Evolutionary conservation across 2,113 vertebrate species (phyloP), one percentile per base, ranked within the genome.

Genomic region (Zosterops japonicus): DNA sequence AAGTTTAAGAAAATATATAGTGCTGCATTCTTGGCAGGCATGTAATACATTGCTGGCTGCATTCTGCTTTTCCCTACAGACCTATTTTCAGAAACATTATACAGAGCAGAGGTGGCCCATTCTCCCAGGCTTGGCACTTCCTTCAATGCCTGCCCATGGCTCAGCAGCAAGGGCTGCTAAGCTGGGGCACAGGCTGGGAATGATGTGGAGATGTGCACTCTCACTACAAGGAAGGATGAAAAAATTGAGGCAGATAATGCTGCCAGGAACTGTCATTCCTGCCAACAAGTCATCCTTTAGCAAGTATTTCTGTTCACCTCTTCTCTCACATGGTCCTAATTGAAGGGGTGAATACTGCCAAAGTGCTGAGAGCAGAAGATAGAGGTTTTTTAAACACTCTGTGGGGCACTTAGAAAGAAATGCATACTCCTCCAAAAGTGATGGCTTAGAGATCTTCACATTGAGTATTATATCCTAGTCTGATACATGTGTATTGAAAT

Each of bases 91-190:
- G 84, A 83, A 83, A 29, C 11, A 52, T 0, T 2, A 6, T 0
- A 2, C 33, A 46, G 25, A 41, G 33, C 59, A 69, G 28, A 76
- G 35, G 33, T 47, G 49, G 13, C 22, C 14, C 2, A 1, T 12
- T 69, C 12, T 64, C 33, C 31, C 21, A 9, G 59, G 18, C 44
- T 80, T 60, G 59, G 55, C 41, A 77, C 12, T 12, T 87, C 46
- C 55, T 3, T 3, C 0, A 0, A 4, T 1, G 1, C 23, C 35
- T 33, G 55, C 24, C 39, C 3, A 0, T 46, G 53, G 84, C 36
- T 85, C 42, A 57, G 60, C 46, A 41, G 39, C 36, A 36, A 57
- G 47, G 35, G n/a, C n/a, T 67, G 27, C 29, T 18, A 33, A 1
- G 0, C 24, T 42, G 53, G 19, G 16, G 5, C 1, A 2, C 25